Base-by-base conservation (phyloP, 1,140 invertebrate species). In the Drosophila bocki region DNA sequence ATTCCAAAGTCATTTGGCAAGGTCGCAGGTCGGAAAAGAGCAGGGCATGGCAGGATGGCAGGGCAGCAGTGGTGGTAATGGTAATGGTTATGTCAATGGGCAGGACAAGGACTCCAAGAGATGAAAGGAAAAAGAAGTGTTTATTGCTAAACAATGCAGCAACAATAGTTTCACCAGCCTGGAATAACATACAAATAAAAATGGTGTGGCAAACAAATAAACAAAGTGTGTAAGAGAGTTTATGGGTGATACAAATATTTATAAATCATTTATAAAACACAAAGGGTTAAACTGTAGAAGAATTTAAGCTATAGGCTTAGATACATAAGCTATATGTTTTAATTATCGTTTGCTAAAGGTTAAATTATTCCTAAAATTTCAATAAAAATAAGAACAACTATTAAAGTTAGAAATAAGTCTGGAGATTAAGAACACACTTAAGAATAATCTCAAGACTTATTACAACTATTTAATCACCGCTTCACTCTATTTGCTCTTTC, bases 1-100 rank as follows among this genome's bases (percentile, higher is more conserved):
- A 76, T 76, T 65, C 51, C 74, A 76, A 75, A 57, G 74, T 75
- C 74, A 64, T 76, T 76, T 75, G 57, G 51, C 22, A 71, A 69
- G 67, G 61, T 51, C 41, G 62, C 51, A 54, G 45, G 61, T 32
- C 26, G 42, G 41, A 15, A 22, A 33, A n/a, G 62, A 48, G 63
- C 42, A 70, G 22, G 35, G 7, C 26, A 7, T 7, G 45, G 37
- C 47, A 37, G 29, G 35, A 39, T 22, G 5, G 26, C 2, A 8
- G 37, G 41, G 42, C 26, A 44, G 42, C 17, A 15, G 12, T 11
- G 33, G 13, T 22, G 51, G 44, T 19, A 59, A 41, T 11, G 35
- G 48, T 72, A 70, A 72, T 71, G 53, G 51, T 45, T 54, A 51
- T 70, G 67, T 71, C 68, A 71, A 70, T 72, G 51, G 69, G 44